Percentiles rank a stretch among this genome's conserved stretches.
These are phyloP conservation scores for Arothron firmamentum DNA, from an alignment of 2,113 vertebrate genomes.

Conservation along the genomic window DNA sequence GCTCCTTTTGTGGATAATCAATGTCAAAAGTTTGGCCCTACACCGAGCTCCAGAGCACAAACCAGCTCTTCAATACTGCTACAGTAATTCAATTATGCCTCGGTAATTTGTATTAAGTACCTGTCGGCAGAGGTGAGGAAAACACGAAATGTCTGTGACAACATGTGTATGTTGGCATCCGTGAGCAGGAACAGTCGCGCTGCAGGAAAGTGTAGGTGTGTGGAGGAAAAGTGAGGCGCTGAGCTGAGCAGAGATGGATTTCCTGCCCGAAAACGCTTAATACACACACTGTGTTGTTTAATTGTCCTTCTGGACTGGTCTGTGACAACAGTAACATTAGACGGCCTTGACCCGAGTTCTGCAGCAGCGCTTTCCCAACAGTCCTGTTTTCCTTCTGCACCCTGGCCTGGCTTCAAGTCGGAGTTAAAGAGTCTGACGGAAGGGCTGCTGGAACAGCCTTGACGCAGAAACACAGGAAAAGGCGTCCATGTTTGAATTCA, in stretches of 20 bases:
- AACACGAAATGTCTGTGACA: constrained; percentile 29
- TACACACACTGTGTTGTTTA: constrained; percentile 56
- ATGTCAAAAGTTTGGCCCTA: constrained; percentile 23
- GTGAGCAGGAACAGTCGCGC: constrained; percentile 4
- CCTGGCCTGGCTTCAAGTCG: constrained; percentile 38
- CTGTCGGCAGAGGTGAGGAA: constrained; percentile 38
- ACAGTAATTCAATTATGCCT: constrained; percentile 31
- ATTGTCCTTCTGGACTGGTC: constrained; percentile 40
- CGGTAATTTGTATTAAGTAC: constrained; percentile 49
- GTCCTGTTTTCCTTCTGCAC: constrained; percentile 43
- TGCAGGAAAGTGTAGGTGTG: constrained; percentile 49
- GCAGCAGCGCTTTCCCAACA: constrained; percentile 20
- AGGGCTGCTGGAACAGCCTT: constrained; percentile 11
- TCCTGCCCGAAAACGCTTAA: constrained; percentile 61
- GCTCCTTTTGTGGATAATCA: neutral
- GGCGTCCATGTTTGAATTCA: constrained; percentile 16
- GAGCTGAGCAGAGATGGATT: constrained; percentile 62
- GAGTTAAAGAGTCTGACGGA: constrained; percentile 14
- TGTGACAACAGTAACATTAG: constrained; percentile 44
- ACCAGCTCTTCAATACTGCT: constrained; percentile 19
- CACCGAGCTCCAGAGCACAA: constrained; percentile 17
- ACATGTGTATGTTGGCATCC: constrained; percentile 4
- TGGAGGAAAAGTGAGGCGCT: constrained; percentile 16
- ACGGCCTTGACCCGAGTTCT: constrained; percentile 28
- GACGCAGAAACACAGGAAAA: neutral